Base-by-base conservation (phyloP, 1,140 invertebrate genomes). In the Pseudoatta argentina region DNA sequence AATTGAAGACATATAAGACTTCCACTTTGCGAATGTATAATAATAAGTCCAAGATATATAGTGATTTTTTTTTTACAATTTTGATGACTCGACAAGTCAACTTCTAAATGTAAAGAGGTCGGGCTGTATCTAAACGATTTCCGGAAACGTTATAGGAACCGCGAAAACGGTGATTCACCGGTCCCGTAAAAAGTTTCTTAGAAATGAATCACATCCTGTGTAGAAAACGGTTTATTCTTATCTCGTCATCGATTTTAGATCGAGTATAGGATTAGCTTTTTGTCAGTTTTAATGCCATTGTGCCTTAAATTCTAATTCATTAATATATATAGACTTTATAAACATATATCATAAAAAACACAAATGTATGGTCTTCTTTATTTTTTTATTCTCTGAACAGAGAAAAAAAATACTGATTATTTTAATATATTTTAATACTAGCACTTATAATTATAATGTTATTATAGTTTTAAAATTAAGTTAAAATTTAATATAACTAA, bases 41-140 rank as follows among this genome's bases (percentile, higher is more conserved):
- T 18, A 82, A 21, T 51, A 69, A 48, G 39, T 48, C 4, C 16
- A 61, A 66, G 24, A 51, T 39, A 16, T 73, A 44, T 44, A 44
- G 8, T 89, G 61, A 63, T 71, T 63, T 63, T 44, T 61, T 72
- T 77, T 81, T 61, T 61, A 86, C 75, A 89, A 82, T 82, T 30
- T 48, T 51, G 71, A 82, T 86, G 85, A 89, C 85, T 89, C 57
- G 83, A 59, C 71, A 59, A 89, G 88, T 66, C 39, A 61, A 86
- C 39, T 71, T 73, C 53, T 48, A 72, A 44, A 44, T 66, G 63
- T 69, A 88, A 89, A 89, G 24, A 59, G 48, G 3, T 27, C 48
- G 39, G 55, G 24, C 24, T 24, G 24, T 24, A 24, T 64, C 44
- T 78, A 73, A 89, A 82, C 82, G 75, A 61, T 76, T 81, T 82